Conservation (phyloP, 1,140 invertebrate species). For the Drosophila orosa region DNA sequence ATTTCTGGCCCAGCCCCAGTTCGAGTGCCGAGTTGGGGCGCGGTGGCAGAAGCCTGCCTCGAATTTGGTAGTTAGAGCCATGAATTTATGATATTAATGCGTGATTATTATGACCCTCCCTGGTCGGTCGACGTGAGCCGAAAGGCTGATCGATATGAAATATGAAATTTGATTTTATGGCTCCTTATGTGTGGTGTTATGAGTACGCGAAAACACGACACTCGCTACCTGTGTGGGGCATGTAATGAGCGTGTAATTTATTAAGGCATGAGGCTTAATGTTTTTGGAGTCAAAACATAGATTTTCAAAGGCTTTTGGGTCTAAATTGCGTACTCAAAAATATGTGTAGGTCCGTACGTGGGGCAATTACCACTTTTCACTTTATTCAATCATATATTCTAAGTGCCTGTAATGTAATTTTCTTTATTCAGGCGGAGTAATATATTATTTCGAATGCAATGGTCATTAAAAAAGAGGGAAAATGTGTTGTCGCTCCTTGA, state of each 20-base stretch:
- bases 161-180: slow-evolving; percentile 78
- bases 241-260: slow-evolving; percentile 71
- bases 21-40: slow-evolving; percentile 47
- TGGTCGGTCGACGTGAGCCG: slow-evolving; percentile 59
- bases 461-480: background rate
- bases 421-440: background rate
- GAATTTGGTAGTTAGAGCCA: slow-evolving; percentile 60
- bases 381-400: slow-evolving; percentile 24
- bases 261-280: slow-evolving; percentile 51
- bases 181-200: slow-evolving; percentile 63
- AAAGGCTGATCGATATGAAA: slow-evolving; percentile 66
- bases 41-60: slow-evolving; percentile 52
- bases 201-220: slow-evolving; percentile 68
- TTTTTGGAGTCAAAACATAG: slow-evolving; percentile 10
- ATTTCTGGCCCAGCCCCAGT: slow-evolving; percentile 49
- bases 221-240: slow-evolving; percentile 53
- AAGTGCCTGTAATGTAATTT: slow-evolving; percentile 19
- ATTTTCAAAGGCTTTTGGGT: slow-evolving; percentile 6
- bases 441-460: background rate
- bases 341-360: background rate
- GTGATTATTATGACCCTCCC: slow-evolving; percentile 64
- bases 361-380: slow-evolving; percentile 22
- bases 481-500: background rate
- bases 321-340: slow-evolving; percentile 12
- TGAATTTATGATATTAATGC: slow-evolving; percentile 79